These are phyloP conservation scores for Myioborus melanocephalus DNA, from an alignment of 2,797 vertebrate genomes.

Conservation along the genomic window DNA sequence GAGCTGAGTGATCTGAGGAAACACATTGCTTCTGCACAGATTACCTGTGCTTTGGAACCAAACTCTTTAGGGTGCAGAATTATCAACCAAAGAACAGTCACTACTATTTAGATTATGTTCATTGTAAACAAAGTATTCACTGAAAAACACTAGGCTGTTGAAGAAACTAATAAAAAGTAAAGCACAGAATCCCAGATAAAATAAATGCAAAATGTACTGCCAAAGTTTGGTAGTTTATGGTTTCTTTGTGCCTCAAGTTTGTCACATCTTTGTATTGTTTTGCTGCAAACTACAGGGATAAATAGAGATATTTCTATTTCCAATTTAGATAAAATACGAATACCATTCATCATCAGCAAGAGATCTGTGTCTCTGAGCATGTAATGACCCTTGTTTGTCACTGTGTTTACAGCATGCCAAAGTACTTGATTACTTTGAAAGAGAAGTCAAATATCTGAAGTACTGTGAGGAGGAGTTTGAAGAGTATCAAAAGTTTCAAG, in stretches of 20 bases:
- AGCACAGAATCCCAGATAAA: not conserved
- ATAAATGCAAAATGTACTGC: not conserved
- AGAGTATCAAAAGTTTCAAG: conserved; percentile 59
- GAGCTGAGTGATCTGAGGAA: not conserved
- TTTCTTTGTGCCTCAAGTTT: not conserved
- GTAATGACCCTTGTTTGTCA: not conserved
- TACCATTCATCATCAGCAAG: not conserved
- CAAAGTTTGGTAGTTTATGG: not conserved
- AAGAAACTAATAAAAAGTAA: not conserved
- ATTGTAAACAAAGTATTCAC: not conserved
- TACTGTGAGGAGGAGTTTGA: conserved; percentile 67
- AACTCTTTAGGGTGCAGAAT: not conserved
- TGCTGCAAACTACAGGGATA: not conserved
- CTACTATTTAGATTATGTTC: not conserved
- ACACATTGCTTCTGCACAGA: not conserved
- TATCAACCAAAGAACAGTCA: not conserved
- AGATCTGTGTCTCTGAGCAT: not conserved
- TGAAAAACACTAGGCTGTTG: not conserved
- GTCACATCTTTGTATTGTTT: not conserved
- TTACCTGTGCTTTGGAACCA: not conserved
- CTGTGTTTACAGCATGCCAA: conserved; percentile 70
- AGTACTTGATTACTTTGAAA: conserved; percentile 81
- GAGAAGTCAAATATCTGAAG: conserved; percentile 80
- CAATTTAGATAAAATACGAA: not conserved
- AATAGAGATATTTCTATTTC: not conserved